Evolutionary conservation across 2,113 vertebrate species (phyloP).

Genomic region (Brevimyrus niger): DNA sequence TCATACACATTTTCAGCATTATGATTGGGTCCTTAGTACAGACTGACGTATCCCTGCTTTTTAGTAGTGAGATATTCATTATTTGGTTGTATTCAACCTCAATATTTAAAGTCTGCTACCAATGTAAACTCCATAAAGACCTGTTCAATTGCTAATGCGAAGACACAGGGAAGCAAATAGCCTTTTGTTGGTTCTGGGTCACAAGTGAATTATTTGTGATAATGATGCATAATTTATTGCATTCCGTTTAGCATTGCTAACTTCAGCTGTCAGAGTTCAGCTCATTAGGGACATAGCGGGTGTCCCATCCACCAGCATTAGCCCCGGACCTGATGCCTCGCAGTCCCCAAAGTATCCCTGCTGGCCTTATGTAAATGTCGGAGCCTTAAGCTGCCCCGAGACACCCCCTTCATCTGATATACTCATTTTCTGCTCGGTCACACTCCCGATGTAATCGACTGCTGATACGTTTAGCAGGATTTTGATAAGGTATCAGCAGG

Average conservation of each 20-base stretch:
- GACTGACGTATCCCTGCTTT: not conserved
- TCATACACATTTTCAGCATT: not conserved
- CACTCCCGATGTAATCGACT: not conserved
- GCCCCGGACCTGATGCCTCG: not conserved
- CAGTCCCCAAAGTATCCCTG: not conserved
- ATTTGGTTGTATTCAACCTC: not conserved
- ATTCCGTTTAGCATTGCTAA: constrained; percentile 7
- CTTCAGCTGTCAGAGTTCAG: not conserved
- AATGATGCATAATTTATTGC: constrained; percentile 18
- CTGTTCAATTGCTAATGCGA: not conserved
- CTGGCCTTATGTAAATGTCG: constrained; percentile 2
- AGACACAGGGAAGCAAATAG: not conserved
- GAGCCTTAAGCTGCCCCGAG: not conserved
- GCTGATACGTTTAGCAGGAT: not conserved
- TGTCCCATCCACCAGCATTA: constrained; percentile 4
- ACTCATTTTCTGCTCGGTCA: not conserved
- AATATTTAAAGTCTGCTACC: not conserved
- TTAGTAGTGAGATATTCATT: not conserved
- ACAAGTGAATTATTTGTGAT: constrained; percentile 6
- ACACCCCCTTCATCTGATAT: not conserved
- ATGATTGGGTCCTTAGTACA: not conserved
- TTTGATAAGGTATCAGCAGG: not conserved
- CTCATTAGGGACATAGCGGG: constrained; percentile 11
- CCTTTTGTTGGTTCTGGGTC: not conserved
- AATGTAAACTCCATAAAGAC: not conserved